Conservation (phyloP, 2,797 vertebrate species). For the Meriones psammophilus region DNA sequence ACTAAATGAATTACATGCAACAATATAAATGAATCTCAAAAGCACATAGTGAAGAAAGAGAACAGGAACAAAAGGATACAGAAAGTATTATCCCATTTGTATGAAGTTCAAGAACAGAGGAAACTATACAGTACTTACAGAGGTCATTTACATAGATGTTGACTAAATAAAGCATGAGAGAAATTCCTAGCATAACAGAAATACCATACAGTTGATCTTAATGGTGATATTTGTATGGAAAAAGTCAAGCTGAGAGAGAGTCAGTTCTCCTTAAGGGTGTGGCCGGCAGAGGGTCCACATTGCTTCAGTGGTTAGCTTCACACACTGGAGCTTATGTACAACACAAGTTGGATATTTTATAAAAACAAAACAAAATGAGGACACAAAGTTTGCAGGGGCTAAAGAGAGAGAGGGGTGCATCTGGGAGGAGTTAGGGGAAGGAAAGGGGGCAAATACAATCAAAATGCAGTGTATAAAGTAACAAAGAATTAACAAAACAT, state of each 20-base stretch:
- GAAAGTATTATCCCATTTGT: background rate
- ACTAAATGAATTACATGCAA: background rate
- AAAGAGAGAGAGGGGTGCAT: background rate
- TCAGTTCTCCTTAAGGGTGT: background rate
- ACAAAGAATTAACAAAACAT: background rate
- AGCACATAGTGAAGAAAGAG: constrained; percentile 1
- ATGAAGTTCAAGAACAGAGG: constrained; percentile 31
- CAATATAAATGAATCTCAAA: background rate
- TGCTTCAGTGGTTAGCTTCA: background rate
- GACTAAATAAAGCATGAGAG: background rate
- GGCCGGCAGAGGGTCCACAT: background rate
- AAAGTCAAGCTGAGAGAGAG: background rate
- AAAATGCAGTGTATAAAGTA: background rate
- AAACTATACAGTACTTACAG: background rate
- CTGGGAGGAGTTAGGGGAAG: background rate
- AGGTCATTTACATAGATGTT: background rate
- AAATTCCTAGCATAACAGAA: constrained; percentile 31
- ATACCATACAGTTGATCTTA: background rate
- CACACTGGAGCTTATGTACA: background rate
- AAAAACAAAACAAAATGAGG: background rate
- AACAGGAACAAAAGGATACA: background rate
- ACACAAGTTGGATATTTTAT: background rate
- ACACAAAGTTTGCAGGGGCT: background rate
- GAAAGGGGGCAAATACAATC: background rate
- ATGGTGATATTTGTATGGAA: background rate